A percentile compares a stretch with the other conserved stretches of the same genome.
Conservation (phyloP, 2,888 invertebrate species). For the Nineta flava region DNA sequence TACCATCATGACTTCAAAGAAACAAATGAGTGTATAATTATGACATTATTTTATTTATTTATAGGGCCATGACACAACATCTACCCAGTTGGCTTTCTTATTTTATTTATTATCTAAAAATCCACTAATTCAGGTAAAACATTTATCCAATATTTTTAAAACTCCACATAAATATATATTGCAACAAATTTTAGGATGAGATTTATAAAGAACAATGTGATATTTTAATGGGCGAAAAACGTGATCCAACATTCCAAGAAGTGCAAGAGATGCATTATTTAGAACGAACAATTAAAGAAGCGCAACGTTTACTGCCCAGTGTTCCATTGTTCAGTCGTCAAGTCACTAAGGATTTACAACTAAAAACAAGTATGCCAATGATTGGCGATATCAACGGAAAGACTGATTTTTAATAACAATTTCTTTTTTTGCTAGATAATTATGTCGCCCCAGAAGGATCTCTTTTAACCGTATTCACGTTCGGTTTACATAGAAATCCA, state of each 20-base stretch:
- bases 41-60: not conserved
- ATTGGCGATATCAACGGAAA: not conserved
- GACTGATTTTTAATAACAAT: not conserved
- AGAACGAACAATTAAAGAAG: constrained; percentile 2
- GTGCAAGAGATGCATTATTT: not conserved
- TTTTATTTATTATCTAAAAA: not conserved
- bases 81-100: not conserved
- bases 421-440: not conserved
- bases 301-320: not conserved
- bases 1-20: no score
- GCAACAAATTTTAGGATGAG: not conserved
- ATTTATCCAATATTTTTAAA: no score
- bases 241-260: not conserved
- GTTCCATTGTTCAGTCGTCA: not conserved
- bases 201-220: not conserved
- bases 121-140: not conserved
- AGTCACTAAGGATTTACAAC: not conserved
- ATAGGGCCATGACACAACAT: constrained; percentile 4
- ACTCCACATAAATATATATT: no score
- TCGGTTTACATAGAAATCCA: not conserved
- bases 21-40: no score
- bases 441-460: not conserved
- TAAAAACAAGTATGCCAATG: not conserved
- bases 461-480: not conserved
- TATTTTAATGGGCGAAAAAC: not conserved